Percentiles rank a stretch among this genome's conserved stretches.
These are phyloP conservation scores for Hydraecia micacea DNA, from an alignment of 2,888 invertebrate species.

Conservation along the genomic window DNA sequence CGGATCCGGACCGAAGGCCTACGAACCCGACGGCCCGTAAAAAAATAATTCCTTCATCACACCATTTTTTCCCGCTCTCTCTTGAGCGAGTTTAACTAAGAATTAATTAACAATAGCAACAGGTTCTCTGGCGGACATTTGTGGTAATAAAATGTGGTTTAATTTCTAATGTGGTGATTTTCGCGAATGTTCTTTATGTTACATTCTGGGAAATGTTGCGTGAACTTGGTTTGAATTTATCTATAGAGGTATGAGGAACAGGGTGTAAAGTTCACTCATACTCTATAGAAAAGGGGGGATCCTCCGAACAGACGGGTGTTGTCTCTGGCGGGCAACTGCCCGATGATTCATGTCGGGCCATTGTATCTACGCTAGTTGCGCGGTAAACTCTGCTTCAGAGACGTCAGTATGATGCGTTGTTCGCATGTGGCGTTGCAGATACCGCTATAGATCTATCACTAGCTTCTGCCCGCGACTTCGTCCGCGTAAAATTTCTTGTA, in stretches of 20 bases:
- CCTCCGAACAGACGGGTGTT: too few relatives aligned
- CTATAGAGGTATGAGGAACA: neutral
- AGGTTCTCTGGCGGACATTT: constrained; percentile 64
- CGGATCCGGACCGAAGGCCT: constrained; percentile 59
- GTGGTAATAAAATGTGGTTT: constrained; percentile 35
- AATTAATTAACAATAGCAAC: constrained; percentile 74
- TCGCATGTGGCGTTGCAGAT: too few relatives aligned
- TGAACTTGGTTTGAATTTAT: neutral
- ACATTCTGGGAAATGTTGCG: neutral
- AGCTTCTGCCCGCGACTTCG: too few relatives aligned
- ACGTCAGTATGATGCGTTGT: too few relatives aligned
- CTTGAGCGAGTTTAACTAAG: constrained; percentile 63
- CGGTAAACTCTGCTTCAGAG: too few relatives aligned
- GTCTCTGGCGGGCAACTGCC: too few relatives aligned
- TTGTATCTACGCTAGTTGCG: too few relatives aligned
- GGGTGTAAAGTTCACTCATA: too few relatives aligned
- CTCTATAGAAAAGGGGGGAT: too few relatives aligned
- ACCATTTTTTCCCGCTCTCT: constrained; percentile 67
- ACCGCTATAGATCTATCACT: too few relatives aligned
- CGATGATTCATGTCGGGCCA: too few relatives aligned
- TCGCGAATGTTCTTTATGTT: neutral
- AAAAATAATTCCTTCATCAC: constrained; percentile 75
- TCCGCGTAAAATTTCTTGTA: too few relatives aligned
- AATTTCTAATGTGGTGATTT: constrained; percentile 39
- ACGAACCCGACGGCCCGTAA: constrained; percentile 69